Base-by-base conservation (phyloP, 2,797 vertebrate genomes). In the Glyptemys insculpta region DNA sequence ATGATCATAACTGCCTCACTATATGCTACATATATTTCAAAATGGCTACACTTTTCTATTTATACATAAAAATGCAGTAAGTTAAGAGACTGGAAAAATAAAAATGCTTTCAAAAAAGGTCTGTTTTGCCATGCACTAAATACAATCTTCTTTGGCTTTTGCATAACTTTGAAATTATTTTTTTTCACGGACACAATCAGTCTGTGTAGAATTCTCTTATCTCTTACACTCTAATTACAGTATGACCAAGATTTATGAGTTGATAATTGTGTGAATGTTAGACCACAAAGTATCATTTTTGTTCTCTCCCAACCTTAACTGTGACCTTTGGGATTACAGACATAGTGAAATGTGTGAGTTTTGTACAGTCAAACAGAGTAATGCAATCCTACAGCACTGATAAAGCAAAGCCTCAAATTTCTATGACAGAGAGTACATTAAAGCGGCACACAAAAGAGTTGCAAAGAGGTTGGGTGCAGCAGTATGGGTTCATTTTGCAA, bases 221-320 rank as follows among this genome's bases (percentile, higher is more conserved):
- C 96, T 97, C 95, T 88, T 59, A 29, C 62, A 94, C 96, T 97
- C 96, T 96, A 94, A 86, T 98, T 97, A 96, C 94, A 76, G 72
- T 88, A 92, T 95, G 96, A 97, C 90, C 90, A 96, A 97, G 98
- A 98, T 98, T 98, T 98, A 98, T 93, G 96, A 97, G 95, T 94
- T 96, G 98, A 96, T 97, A 98, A 97, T 97, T 97, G 96, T 95
- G 96, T 97, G 87, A 97, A 96, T 12, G 88, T 95, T 97, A 97
- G 93, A 96, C 96, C 96, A 97, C 96, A 97, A 98, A 98, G 94
- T 97, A 93, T 94, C 74, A 81, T 90, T 98, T 98, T 95, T 98
- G 95, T 97, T 97, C 86, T 96, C 93, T 93, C 87, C 96, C 96
- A 94, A 97, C 97, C 96, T 98, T 96, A 91, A 91, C 65, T 12